Evolutionary conservation across 2,113 vertebrate genomes (phyloP).

Genomic region (Cnemophilus loriae): DNA sequence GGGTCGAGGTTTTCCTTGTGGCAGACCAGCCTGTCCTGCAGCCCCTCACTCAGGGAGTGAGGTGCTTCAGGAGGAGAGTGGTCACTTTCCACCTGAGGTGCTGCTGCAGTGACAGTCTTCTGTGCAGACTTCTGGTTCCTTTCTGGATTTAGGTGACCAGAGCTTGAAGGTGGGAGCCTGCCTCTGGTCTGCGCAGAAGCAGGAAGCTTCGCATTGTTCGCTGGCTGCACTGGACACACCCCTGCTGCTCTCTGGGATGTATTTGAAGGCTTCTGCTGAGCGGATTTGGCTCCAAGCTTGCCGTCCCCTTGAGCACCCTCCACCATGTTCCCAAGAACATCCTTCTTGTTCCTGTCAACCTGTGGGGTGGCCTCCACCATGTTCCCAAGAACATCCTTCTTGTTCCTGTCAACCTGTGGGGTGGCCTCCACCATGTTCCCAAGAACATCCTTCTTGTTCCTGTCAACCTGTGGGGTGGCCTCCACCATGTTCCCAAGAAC

Average conservation of each 20-base stretch:
- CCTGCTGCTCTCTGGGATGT: neutral
- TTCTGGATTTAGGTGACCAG: neutral
- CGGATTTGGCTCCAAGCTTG: neutral
- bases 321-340: neutral
- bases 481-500: neutral
- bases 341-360: conserved; percentile 18
- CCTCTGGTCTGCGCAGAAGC: neutral
- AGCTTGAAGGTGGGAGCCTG: neutral
- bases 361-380: neutral
- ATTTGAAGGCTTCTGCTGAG: neutral
- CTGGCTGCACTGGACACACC: neutral
- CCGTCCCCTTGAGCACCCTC: neutral
- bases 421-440: neutral
- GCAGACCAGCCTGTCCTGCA: neutral
- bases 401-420: too few relatives aligned
- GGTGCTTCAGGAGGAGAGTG: too few relatives aligned
- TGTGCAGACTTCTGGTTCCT: neutral
- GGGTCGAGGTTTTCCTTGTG: conserved; percentile 46
- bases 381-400: neutral
- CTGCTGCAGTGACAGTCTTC: neutral
- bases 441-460: neutral
- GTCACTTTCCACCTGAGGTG: neutral
- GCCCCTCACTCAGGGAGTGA: neutral
- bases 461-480: too few relatives aligned
- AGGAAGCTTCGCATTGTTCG: neutral